A percentile compares a stretch with the other conserved stretches of the same genome.
Conservation (phyloP, 2,888 invertebrate species). For the Empis livida region DNA sequence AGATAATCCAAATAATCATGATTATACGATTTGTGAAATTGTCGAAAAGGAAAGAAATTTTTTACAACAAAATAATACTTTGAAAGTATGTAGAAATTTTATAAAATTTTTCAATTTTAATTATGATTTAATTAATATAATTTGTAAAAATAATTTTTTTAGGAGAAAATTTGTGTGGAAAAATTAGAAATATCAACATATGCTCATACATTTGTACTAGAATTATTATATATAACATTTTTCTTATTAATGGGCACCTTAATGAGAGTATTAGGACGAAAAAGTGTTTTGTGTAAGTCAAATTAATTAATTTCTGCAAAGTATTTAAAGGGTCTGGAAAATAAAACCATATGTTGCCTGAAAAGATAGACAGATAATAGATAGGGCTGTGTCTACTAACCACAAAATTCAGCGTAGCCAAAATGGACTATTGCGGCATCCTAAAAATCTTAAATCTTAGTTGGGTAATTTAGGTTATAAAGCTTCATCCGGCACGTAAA, state of each 20-base stretch:
- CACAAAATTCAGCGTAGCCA: too few species aligned
- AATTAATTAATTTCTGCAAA: too few species aligned
- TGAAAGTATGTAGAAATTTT: neutral
- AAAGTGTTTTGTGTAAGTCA: constrained; percentile 18
- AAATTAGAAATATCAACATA: constrained; percentile 22
- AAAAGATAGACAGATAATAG: too few species aligned
- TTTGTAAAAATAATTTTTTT: neutral
- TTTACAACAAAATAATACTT: neutral
- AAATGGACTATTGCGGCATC: too few species aligned
- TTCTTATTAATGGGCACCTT: constrained; percentile 17
- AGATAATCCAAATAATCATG: constrained; percentile 17
- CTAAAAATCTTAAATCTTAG: too few species aligned
- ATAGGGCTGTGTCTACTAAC: too few species aligned
- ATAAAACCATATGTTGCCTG: too few species aligned
- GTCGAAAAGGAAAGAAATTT: constrained; percentile 11
- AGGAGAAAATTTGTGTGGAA: constrained; percentile 17
- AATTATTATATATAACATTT: constrained; percentile 19
- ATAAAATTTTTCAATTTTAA: neutral
- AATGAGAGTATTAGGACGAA: constrained; percentile 18
- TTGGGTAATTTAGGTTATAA: too few species aligned
- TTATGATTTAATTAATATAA: neutral
- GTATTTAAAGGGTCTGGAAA: too few species aligned
- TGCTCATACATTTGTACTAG: constrained; percentile 22
- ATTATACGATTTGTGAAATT: constrained; percentile 21
- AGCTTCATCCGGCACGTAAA: too few species aligned